Evolutionary conservation across 2,797 vertebrate genomes (phyloP).

Genomic region (Periophthalmus magnuspinnatus): DNA sequence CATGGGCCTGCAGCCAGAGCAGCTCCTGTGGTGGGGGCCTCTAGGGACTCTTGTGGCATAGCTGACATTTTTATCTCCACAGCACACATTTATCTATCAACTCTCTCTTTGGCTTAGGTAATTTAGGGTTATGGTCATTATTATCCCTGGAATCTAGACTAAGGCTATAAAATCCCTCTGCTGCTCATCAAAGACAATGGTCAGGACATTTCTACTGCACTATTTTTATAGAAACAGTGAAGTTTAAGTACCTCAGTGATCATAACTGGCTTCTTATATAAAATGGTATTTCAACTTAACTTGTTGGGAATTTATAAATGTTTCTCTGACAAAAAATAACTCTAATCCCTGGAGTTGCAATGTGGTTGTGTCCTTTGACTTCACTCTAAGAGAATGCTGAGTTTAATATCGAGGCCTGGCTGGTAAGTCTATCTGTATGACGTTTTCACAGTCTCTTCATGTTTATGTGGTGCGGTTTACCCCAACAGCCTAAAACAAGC

Average conservation of each 20-base stretch:
- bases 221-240: background rate
- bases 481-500: background rate
- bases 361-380: background rate
- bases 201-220: background rate
- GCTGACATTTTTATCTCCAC: conserved; percentile 63
- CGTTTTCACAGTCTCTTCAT: conserved; percentile 1
- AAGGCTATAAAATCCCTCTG: conserved; percentile 28
- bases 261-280: background rate
- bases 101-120: conserved; percentile 34
- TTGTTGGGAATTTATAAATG: background rate
- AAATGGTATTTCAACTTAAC: no score
- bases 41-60: conserved; percentile 58
- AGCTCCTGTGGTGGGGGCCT: conserved; percentile 49
- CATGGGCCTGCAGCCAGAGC: conserved; percentile 53
- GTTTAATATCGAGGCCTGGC: no score
- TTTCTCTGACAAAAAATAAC: no score
- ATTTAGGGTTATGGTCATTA: conserved; percentile 54
- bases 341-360: background rate
- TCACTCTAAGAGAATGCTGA: background rate
- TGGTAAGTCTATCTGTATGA: background rate
- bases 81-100: conserved; percentile 26
- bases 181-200: conserved; percentile 16
- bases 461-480: background rate
- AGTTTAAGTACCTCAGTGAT: conserved; percentile 5
- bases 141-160: conserved; percentile 45